These are phyloP conservation scores for Trachelipus rathkii DNA, from an alignment of 1,140 invertebrate species.

Conservation along the genomic window DNA sequence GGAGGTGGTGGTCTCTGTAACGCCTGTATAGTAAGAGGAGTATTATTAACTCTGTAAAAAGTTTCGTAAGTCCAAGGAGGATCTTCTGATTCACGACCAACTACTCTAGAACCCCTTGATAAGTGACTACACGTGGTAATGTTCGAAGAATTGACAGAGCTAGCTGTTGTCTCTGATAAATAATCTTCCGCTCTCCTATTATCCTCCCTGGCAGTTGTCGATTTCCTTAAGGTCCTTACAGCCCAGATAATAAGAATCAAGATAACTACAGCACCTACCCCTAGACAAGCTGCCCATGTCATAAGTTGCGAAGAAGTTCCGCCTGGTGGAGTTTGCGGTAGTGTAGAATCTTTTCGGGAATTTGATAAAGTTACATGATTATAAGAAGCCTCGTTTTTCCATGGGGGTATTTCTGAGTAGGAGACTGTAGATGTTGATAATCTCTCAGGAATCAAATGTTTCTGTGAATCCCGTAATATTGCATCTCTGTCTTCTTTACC, in stretches of 20 bases:
- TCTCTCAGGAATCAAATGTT: no score
- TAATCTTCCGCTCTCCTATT: not conserved
- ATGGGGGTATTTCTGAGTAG: not conserved
- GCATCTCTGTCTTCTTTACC: no score
- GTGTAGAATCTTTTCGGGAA: not conserved
- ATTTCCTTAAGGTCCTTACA: not conserved
- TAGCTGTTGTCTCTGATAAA: not conserved
- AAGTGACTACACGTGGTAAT: not conserved
- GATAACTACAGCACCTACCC: not conserved
- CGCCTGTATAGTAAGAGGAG: not conserved
- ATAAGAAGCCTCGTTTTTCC: not conserved
- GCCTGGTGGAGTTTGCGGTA: not conserved
- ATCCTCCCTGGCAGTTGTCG: not conserved
- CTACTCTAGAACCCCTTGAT: not conserved
- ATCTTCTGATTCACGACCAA: not conserved
- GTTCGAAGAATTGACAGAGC: not conserved
- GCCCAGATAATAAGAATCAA: not conserved
- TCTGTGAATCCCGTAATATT: no score
- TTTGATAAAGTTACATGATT: not conserved
- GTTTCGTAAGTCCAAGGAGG: not conserved
- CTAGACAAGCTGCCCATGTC: not conserved
- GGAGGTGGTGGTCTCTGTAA: not conserved
- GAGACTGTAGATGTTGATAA: no score
- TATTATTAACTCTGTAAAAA: not conserved
- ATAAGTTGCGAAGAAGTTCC: not conserved